Evolutionary conservation across 2,888 invertebrate genomes (phyloP).

Genomic region (Seira musarum): DNA sequence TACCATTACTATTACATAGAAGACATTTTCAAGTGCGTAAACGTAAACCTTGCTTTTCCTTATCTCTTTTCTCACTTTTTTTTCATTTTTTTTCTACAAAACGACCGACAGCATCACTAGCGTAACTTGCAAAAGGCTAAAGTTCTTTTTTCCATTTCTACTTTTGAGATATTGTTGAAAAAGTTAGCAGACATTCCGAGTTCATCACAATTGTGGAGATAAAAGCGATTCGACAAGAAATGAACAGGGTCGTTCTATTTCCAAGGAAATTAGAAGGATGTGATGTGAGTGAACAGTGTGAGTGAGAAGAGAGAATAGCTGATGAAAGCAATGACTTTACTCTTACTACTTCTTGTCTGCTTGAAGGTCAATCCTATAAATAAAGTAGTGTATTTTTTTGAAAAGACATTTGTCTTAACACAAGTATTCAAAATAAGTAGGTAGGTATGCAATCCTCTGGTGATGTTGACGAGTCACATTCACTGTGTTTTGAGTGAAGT

Average conservation of each 20-base stretch:
- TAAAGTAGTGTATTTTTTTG: not conserved
- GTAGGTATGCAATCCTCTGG: conserved; percentile 21
- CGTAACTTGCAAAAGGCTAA: not conserved
- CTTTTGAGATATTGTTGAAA: conserved; percentile 55
- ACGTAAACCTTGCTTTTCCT: not conserved
- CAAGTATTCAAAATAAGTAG: no score
- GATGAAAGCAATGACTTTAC: conserved; percentile 52
- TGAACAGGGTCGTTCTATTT: conserved; percentile 43
- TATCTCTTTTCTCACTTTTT: conserved; percentile 28
- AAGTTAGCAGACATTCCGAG: conserved; percentile 59
- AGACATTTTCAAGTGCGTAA: no score
- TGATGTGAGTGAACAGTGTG: conserved; percentile 13
- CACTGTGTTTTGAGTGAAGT: conserved; percentile 35
- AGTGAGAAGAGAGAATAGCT: conserved; percentile 31
- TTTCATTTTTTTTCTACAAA: no score
- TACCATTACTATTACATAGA: not conserved
- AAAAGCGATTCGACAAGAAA: conserved; percentile 55
- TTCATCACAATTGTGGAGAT: conserved; percentile 50
- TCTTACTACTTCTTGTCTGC: conserved; percentile 18
- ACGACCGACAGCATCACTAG: no score
- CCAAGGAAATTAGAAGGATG: conserved; percentile 21
- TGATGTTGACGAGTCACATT: conserved; percentile 52
- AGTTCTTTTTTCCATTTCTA: not conserved
- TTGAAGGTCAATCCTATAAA: conserved; percentile 53
- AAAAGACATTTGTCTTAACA: not conserved